A percentile compares a stretch with the other conserved stretches of the same genome.
Evolutionary conservation across 2,113 vertebrate species (phyloP).

Genomic region (Bombycilla garrulus): DNA sequence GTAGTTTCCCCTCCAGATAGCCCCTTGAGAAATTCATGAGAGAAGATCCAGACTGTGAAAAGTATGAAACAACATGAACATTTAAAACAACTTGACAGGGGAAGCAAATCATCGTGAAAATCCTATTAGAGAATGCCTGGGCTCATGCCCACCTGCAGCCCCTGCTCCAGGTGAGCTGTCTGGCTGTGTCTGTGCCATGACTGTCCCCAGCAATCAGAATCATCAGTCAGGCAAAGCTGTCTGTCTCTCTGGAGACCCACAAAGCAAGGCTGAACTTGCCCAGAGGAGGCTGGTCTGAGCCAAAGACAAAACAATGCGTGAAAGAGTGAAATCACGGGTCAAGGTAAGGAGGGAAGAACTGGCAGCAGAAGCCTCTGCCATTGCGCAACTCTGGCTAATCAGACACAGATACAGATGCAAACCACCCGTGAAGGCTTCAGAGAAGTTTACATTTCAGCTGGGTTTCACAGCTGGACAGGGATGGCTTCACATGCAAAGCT

Average conservation of each 20-base stretch:
- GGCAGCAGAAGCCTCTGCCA: neutral
- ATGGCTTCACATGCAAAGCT: neutral
- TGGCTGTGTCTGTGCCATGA: accelerated
- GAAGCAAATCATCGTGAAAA: conserved; percentile 23
- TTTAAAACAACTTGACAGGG: conserved; percentile 39
- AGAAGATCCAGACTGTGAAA: conserved; percentile 67
- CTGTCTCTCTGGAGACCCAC: neutral
- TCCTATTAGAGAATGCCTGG: neutral
- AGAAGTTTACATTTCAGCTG: conserved; percentile 9
- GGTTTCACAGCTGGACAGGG: neutral
- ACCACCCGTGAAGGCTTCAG: neutral
- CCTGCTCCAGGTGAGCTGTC: neutral
- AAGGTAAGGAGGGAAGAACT: neutral
- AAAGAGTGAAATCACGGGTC: neutral
- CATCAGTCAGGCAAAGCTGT: neutral
- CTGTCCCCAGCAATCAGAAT: neutral
- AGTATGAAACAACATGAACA: neutral
- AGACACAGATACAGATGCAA: neutral
- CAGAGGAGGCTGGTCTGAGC: neutral
- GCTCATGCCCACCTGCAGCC: neutral
- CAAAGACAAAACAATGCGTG: accelerated
- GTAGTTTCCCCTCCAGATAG: conserved; percentile 52
- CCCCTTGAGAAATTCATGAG: conserved; percentile 62
- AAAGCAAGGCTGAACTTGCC: neutral
- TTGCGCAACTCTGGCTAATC: neutral